Conservation (phyloP, 2,113 vertebrate genomes). For the Chloropsis cyanopogon region DNA sequence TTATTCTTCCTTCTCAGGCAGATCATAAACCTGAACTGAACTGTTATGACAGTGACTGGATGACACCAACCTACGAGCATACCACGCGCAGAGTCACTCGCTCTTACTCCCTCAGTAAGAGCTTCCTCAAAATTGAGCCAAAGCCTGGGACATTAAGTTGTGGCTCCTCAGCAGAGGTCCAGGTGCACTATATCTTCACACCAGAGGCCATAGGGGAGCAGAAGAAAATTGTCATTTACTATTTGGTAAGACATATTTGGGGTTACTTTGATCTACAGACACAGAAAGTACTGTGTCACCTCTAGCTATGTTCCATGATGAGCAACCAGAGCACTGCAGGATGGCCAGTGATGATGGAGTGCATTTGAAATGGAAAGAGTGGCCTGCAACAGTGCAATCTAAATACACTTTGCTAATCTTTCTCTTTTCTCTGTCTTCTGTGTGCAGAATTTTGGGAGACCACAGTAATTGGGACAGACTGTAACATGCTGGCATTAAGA, state of each 20-base stretch:
- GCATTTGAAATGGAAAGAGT: background rate
- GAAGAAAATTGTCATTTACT: constrained; percentile 62
- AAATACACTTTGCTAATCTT: background rate
- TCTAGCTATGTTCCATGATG: background rate
- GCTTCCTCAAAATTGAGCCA: constrained; percentile 67
- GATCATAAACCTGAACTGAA: background rate
- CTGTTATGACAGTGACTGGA: constrained; percentile 58
- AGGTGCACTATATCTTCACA: constrained; percentile 67
- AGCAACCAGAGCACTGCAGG: background rate
- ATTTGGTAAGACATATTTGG: constrained; percentile 69
- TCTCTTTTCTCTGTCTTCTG: background rate
- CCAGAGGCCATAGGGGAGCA: background rate
- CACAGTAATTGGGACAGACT: background rate
- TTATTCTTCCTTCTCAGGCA: constrained; percentile 57
- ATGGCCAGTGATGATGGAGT: background rate
- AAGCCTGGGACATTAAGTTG: constrained; percentile 37
- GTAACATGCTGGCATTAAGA: background rate
- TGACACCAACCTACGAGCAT: background rate
- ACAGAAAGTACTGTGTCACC: background rate
- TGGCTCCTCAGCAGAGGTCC: background rate
- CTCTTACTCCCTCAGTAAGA: constrained; percentile 71
- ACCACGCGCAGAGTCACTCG: background rate
- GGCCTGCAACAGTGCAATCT: background rate
- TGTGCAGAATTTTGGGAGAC: background rate
- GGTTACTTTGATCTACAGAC: background rate